phyloP scores from a whole-genome alignment of 2,113 vertebrate genomes.

The Phaethornis superciliosus region DNA sequence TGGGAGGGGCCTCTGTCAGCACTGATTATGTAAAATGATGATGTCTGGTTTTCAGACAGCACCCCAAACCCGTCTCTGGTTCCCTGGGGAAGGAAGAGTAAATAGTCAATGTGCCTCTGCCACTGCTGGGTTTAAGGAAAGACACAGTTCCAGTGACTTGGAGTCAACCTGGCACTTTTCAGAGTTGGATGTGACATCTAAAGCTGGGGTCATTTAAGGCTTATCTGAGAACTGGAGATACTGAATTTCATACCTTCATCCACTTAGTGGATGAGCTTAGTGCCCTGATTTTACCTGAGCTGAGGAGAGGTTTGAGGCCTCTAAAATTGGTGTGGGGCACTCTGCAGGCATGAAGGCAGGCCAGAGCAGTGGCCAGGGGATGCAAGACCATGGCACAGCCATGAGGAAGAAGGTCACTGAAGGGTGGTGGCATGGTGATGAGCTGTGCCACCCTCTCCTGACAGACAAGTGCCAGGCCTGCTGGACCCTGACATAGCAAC shows the following conservation, averaged over 20 bases:
- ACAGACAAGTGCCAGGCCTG: fast-evolving
- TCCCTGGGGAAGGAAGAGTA: not conserved
- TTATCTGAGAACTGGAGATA: not conserved
- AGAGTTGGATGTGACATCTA: not conserved
- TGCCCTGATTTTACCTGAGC: not conserved
- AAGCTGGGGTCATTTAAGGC: not conserved
- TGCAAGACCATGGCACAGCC: fast-evolving
- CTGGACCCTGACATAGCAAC: not conserved
- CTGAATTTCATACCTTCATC: not conserved
- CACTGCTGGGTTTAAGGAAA: not conserved
- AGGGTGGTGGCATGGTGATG: not conserved
- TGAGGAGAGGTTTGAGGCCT: not conserved
- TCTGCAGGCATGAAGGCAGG: not conserved
- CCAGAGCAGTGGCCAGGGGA: not conserved
- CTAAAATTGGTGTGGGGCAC: not conserved
- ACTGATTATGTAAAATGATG: not conserved
- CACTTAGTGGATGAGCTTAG: not conserved
- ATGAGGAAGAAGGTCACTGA: not conserved
- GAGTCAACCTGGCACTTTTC: not conserved
- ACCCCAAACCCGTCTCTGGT: not conserved
- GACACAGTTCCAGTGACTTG: not conserved
- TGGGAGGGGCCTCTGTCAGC: not conserved
- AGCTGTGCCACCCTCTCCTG: not conserved
- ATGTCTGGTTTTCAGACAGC: not conserved
- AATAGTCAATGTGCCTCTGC: not conserved